phyloP scores from a whole-genome alignment of 1,140 invertebrate species.

The Leptestheria dahalacensis region DNA sequence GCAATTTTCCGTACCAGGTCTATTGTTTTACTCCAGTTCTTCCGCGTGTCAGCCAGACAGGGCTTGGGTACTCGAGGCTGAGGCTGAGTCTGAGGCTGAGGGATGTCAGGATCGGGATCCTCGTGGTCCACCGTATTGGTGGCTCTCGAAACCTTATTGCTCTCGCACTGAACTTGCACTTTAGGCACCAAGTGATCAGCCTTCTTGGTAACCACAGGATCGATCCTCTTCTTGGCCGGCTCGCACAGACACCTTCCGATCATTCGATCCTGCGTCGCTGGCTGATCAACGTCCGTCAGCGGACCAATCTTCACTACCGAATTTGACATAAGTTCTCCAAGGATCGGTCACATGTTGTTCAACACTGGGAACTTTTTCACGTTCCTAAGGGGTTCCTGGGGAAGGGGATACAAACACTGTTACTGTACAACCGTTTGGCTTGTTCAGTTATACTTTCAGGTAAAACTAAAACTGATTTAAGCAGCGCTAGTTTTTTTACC shows the following conservation, averaged over 20 bases:
- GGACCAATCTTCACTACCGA: neutral
- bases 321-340: neutral
- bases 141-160: neutral
- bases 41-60: neutral
- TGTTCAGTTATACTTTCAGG: no score
- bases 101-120: neutral
- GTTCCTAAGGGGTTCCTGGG: no score
- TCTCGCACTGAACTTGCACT: neutral
- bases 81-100: neutral
- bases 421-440: no score
- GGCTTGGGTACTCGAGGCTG: neutral
- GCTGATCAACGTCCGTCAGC: neutral
- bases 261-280: neutral
- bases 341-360: neutral
- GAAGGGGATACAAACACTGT: no score
- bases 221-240: neutral
- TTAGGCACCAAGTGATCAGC: neutral
- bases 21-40: neutral
- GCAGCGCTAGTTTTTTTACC: no score
- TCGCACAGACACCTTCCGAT: neutral
- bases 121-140: neutral
- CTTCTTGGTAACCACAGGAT: neutral
- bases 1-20: neutral
- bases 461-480: no score
- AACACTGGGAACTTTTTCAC: no score